Evolutionary conservation across 2,113 vertebrate genomes (phyloP).

Genomic region (Natator depressus): DNA sequence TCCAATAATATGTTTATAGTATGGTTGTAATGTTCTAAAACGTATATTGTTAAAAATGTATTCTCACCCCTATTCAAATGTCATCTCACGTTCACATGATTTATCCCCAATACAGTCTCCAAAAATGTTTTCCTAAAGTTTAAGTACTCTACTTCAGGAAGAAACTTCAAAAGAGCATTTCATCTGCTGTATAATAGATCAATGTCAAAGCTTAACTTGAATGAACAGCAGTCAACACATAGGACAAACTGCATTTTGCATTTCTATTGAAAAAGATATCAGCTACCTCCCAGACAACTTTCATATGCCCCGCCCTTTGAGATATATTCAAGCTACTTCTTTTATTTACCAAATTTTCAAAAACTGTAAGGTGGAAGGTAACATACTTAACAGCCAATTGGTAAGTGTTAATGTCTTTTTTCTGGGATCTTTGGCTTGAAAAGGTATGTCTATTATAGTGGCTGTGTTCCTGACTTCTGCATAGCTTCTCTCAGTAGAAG

Average conservation of each 20-base stretch:
- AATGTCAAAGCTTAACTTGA: background rate
- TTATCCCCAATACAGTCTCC: background rate
- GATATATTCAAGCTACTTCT: background rate
- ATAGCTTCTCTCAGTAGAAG: background rate
- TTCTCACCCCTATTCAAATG: background rate
- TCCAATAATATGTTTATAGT: background rate
- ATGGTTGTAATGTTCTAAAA: background rate
- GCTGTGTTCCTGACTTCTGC: background rate
- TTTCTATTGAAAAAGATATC: background rate
- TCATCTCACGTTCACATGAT: background rate
- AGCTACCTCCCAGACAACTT: background rate
- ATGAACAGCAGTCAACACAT: background rate
- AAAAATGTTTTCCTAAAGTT: background rate
- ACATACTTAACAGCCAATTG: background rate
- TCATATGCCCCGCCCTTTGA: background rate
- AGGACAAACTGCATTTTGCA: background rate
- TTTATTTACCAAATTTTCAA: background rate
- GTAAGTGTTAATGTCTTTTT: background rate
- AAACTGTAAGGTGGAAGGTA: background rate
- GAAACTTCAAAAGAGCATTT: background rate
- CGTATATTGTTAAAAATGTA: background rate
- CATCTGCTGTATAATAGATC: background rate
- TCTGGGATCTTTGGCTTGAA: background rate
- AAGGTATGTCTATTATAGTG: background rate
- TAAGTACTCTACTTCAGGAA: rapidly evolving